phyloP scores from a whole-genome alignment of 2,888 invertebrate genomes.

The Hedychridium roseum region DNA sequence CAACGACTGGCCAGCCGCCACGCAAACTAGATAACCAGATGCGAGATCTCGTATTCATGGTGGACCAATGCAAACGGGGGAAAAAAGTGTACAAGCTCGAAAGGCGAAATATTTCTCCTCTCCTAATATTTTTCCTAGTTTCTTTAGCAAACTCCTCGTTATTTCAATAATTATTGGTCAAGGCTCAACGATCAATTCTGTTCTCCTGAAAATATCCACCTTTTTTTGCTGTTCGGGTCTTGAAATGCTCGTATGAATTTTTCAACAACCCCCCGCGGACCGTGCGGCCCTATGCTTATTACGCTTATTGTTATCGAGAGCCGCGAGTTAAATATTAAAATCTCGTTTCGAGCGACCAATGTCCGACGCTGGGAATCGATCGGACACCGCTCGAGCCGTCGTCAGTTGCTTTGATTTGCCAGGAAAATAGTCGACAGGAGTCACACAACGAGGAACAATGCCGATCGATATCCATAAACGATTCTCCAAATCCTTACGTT shows the following conservation, averaged over 20 bases:
- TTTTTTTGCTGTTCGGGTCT: no score
- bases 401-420: no score
- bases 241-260: conserved; percentile 50
- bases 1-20: conserved; percentile 46
- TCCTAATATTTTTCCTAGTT: no score
- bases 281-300: conserved; percentile 44
- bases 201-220: no score
- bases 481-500: no score
- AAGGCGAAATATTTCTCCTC: no score
- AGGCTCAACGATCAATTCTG: no score
- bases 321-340: conserved; percentile 44
- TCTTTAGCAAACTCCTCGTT: no score
- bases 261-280: conserved; percentile 34
- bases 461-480: no score
- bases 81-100: background rate
- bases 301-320: conserved; percentile 45
- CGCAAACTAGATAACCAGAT: conserved; percentile 60
- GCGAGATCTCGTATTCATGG: conserved; percentile 62
- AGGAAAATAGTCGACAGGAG: no score
- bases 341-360: conserved; percentile 39
- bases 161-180: no score
- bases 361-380: conserved; percentile 29
- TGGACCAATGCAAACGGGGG: conserved; percentile 30
- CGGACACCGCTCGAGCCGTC: conserved; percentile 13
- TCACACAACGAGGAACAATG: no score